Conservation (phyloP, 2,888 invertebrate genomes). For the Xylota sylvarum region DNA sequence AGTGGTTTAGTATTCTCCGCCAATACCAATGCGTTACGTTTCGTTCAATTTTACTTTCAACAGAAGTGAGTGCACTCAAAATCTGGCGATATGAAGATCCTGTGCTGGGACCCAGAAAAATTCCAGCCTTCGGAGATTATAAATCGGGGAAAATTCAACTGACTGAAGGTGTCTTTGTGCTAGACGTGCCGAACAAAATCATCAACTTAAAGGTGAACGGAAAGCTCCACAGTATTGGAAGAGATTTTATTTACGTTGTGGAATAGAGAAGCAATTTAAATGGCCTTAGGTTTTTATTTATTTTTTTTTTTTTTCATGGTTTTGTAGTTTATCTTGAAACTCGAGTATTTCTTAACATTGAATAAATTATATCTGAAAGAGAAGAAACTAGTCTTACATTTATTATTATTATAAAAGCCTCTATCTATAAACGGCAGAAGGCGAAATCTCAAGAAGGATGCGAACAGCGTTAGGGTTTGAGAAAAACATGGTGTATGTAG, state of each 20-base stretch:
- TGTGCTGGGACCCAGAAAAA: constrained; percentile 89
- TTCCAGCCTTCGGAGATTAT: constrained; percentile 90
- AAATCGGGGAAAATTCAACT: constrained; percentile 87
- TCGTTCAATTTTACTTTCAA: constrained; percentile 82
- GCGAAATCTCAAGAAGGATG: no score
- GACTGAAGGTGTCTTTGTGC: constrained; percentile 83
- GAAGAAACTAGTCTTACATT: background rate
- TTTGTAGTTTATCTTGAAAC: constrained; percentile 10
- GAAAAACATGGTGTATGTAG: no score
- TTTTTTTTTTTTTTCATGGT: constrained; percentile 30
- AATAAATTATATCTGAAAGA: constrained; percentile 47
- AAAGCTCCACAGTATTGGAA: constrained; percentile 85
- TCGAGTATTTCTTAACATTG: background rate
- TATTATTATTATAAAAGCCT: background rate
- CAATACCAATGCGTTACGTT: background rate
- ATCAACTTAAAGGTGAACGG: constrained; percentile 85
- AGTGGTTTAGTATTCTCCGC: background rate
- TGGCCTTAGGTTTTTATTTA: constrained; percentile 12
- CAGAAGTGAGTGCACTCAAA: constrained; percentile 85
- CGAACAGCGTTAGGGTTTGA: no score
- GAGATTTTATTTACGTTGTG: constrained; percentile 86
- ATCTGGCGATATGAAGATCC: constrained; percentile 93
- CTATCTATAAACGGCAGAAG: no score
- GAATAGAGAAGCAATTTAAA: constrained; percentile 78
- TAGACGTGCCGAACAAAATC: constrained; percentile 85